These are phyloP conservation scores for Zosterops lateralis DNA, from an alignment of 2,113 vertebrate species.

Conservation along the genomic window DNA sequence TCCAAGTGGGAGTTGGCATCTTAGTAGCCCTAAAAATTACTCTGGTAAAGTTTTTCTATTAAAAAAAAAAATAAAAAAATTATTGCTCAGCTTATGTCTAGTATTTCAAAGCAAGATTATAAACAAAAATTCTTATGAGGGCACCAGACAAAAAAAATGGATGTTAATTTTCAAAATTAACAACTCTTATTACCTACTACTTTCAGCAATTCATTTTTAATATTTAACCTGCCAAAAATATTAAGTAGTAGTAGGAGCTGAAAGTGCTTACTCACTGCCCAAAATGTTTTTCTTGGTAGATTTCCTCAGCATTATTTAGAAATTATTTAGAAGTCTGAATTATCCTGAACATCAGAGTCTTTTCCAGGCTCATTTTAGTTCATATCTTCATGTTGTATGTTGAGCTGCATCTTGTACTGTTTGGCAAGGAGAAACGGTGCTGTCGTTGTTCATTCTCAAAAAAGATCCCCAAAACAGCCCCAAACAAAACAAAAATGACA, in stretches of 20 bases:
- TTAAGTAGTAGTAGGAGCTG: neutral
- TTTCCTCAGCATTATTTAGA: neutral
- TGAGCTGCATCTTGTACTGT: neutral
- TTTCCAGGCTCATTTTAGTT: neutral
- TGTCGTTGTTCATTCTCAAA: neutral
- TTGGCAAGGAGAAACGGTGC: neutral
- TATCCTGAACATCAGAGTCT: neutral
- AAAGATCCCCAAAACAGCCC: neutral
- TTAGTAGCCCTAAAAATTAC: neutral
- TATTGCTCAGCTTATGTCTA: neutral
- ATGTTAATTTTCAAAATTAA: neutral
- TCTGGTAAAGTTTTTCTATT: neutral
- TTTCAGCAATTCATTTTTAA: neutral
- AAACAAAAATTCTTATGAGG: neutral
- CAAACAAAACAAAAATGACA: fast-evolving
- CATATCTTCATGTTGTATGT: neutral
- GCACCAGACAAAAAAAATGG: neutral
- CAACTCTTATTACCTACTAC: neutral
- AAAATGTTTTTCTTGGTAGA: neutral
- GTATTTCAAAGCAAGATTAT: neutral
- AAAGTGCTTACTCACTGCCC: neutral
- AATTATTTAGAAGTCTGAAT: neutral
- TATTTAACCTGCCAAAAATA: neutral
- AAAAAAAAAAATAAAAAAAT: neutral
- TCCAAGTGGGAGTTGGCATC: neutral